Evolutionary conservation across 2,888 invertebrate genomes (phyloP), one percentile per base, ranked within the genome.

Genomic region (Leptopterna dolabrata): DNA sequence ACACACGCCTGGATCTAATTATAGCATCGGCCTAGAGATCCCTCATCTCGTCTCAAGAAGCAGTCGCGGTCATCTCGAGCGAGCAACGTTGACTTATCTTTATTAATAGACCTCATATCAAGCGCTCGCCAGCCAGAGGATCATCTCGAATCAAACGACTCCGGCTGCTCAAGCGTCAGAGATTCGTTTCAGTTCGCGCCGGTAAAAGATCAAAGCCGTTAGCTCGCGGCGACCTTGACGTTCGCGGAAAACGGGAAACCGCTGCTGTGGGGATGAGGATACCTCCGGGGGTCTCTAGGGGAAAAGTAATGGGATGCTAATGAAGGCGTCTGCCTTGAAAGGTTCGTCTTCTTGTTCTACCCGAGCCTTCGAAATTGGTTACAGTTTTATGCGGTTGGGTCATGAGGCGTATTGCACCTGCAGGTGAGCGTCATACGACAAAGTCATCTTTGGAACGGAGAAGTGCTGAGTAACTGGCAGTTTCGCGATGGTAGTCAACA

Each of bases 21-120:
- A 63, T 24, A 24, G 63, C 24, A 63, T 63, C 24, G 63, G 24
- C 24, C 24, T 24, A 11, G 27, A 27, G 63, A 7, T 36, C 6
- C 3, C 55, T 63, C 63, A 63, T 63, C 63, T 76, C 73, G 9
- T 36, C 36, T 76, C 73, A 41, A 41, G 19, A 76, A 76, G 73
- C 73, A 76, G 16, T 41, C 73, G 19, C n/a, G 73, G 9, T 19
- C 4, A 76, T 76, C 73, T 41, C 19, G 63, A 63, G 63, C 73
- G 36, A n/a, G 73, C 73, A 41, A 27, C 73, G 73, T 76, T 76
- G 73, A 76, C 73, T 76, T 76, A 76, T 76, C 73, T 76, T 76
- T 76, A 76, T 76, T 76, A 76, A 76, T 76, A 76, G 73, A 30
- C 30, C 41, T 36, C 3, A 41, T 27, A 71, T 30, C 73, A 19